phyloP scores from a whole-genome alignment of 2,888 invertebrate species.

The Cephus sareptanus region DNA sequence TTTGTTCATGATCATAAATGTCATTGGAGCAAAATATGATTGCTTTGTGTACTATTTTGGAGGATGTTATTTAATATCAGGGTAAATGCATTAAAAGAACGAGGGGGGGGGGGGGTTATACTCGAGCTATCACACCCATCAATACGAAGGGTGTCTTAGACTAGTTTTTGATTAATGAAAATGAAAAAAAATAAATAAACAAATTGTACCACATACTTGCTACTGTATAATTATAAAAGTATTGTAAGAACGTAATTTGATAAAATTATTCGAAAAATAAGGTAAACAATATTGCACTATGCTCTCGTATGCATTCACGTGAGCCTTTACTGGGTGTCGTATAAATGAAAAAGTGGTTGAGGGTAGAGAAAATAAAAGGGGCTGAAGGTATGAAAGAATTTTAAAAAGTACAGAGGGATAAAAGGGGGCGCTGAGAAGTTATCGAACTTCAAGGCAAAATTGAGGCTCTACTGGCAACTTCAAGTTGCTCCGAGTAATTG shows the following conservation, averaged over 20 bases:
- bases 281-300: too few species aligned
- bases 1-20: background rate
- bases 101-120: background rate
- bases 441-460: background rate
- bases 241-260: too few species aligned
- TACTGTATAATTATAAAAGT: too few species aligned
- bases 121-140: background rate
- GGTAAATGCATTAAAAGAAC: background rate
- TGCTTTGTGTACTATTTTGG: background rate
- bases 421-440: background rate
- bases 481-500: background rate
- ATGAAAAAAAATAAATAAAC: too few species aligned
- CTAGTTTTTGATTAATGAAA: background rate
- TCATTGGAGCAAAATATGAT: background rate
- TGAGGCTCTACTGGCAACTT: background rate
- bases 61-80: background rate
- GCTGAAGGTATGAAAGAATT: too few species aligned
- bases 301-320: too few species aligned
- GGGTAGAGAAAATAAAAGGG: too few species aligned
- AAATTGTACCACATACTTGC: too few species aligned
- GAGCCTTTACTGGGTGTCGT: too few species aligned
- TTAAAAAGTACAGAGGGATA: background rate
- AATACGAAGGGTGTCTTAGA: too few species aligned
- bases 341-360: too few species aligned
- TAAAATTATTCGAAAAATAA: too few species aligned